Evolutionary conservation across 1,140 invertebrate species (phyloP).

Genomic region (Nasonia giraulti): DNA sequence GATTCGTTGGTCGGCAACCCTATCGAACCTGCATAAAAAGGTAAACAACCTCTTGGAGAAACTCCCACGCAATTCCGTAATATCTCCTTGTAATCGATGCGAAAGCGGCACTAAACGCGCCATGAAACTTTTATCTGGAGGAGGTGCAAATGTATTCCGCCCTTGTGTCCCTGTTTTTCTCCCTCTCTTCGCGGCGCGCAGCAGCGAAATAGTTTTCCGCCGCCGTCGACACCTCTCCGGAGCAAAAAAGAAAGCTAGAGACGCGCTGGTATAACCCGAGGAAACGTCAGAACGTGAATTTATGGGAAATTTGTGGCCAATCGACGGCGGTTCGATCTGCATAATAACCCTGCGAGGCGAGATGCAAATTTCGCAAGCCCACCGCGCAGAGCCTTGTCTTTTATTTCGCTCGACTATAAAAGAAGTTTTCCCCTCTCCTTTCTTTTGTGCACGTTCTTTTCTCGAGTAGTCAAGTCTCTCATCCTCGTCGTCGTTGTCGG

Average conservation of each 20-base stretch:
- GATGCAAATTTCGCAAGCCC: conserved; percentile 54
- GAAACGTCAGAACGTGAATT: conserved; percentile 56
- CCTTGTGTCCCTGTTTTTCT: conserved; percentile 41
- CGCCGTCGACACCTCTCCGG: not conserved
- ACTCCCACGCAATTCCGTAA: not conserved
- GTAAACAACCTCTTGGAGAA: conserved; percentile 6
- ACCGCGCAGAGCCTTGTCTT: conserved; percentile 48
- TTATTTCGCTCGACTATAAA: conserved; percentile 51
- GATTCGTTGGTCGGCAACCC: no score
- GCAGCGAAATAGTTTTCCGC: conserved; percentile 16
- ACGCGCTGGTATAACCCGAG: conserved; percentile 20
- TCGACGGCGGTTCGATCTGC: conserved; percentile 58
- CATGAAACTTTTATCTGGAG: conserved; percentile 40
- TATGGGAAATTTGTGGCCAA: conserved; percentile 56
- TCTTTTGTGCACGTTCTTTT: conserved; percentile 11
- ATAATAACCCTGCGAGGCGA: conserved; percentile 55
- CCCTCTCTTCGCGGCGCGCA: not conserved
- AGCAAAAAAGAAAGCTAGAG: conserved; percentile 27
- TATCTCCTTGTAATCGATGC: conserved; percentile 35
- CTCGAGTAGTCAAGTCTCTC: not conserved
- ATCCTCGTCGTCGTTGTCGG: not conserved
- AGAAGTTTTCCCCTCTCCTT: conserved; percentile 28
- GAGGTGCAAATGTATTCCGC: conserved; percentile 44
- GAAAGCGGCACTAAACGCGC: conserved; percentile 42
- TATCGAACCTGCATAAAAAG: conserved; percentile 9